Evolutionary conservation across 1,140 invertebrate genomes (phyloP).

Genomic region (Adelges cooleyi): DNA sequence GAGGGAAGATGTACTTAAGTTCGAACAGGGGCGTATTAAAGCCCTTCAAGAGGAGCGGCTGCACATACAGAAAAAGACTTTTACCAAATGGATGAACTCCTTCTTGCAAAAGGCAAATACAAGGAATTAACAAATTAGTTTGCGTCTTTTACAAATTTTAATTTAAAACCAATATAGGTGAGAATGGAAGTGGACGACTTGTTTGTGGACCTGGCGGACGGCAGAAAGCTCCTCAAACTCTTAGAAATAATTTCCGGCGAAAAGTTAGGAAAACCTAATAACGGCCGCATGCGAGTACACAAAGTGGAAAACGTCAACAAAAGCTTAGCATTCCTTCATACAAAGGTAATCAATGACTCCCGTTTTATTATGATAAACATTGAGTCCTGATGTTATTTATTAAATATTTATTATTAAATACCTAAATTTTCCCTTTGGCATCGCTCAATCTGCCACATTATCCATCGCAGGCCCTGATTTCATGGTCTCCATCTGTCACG

Average conservation of each 20-base stretch:
- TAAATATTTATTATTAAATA: too few species aligned
- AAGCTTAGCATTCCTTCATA: constrained; percentile 92
- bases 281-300: constrained; percentile 93
- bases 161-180: constrained; percentile 43
- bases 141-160: background rate
- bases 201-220: constrained; percentile 91
- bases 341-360: constrained; percentile 68
- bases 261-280: constrained; percentile 91
- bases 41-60: constrained; percentile 92
- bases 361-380: too few species aligned
- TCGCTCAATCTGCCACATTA: too few species aligned
- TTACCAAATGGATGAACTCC: constrained; percentile 99
- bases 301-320: constrained; percentile 99
- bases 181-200: constrained; percentile 95
- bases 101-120: constrained; percentile 83
- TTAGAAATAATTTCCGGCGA: constrained; percentile 98
- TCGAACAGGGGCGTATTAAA: constrained; percentile 91
- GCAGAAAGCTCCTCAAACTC: constrained; percentile 87
- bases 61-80: constrained; percentile 98
- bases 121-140: background rate
- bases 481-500: too few species aligned
- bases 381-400: too few species aligned
- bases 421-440: too few species aligned
- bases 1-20: constrained; percentile 81
- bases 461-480: too few species aligned